phyloP scores from a whole-genome alignment of 2,113 vertebrate genomes.

The Gobiocypris rarus region DNA sequence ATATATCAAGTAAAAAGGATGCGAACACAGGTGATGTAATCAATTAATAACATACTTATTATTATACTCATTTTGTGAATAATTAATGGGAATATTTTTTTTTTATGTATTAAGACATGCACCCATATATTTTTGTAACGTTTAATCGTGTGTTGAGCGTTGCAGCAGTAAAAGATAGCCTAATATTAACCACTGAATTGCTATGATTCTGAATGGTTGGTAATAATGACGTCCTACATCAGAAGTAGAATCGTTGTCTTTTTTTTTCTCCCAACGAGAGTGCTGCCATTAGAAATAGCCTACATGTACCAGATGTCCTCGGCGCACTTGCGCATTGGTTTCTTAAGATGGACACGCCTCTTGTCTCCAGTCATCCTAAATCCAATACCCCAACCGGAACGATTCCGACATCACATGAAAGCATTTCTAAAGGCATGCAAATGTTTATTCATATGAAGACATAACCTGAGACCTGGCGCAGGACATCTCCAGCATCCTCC shows the following conservation, averaged over 20 bases:
- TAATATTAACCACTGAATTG: neutral
- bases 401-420: neutral
- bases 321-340: slow-evolving; percentile 43
- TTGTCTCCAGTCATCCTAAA: slow-evolving; percentile 67
- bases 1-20: neutral
- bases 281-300: neutral
- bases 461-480: neutral
- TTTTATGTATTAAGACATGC: neutral
- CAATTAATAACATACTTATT: neutral
- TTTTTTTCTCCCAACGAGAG: neutral
- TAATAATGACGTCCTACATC: neutral
- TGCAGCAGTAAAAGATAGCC: neutral
- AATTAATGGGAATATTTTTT: neutral
- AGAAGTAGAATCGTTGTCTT: neutral
- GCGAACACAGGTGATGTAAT: neutral
- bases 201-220: neutral
- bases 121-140: neutral
- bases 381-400: neutral
- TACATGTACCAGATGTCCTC: slow-evolving; percentile 61
- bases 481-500: slow-evolving; percentile 14
- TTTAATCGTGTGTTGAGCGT: neutral
- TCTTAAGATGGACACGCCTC: slow-evolving; percentile 63
- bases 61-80: neutral
- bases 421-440: neutral
- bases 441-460: neutral